A percentile compares a stretch with the other conserved stretches of the same genome.
Evolutionary conservation across 2,888 invertebrate species (phyloP).

Genomic region (Limnephilus lunatus): DNA sequence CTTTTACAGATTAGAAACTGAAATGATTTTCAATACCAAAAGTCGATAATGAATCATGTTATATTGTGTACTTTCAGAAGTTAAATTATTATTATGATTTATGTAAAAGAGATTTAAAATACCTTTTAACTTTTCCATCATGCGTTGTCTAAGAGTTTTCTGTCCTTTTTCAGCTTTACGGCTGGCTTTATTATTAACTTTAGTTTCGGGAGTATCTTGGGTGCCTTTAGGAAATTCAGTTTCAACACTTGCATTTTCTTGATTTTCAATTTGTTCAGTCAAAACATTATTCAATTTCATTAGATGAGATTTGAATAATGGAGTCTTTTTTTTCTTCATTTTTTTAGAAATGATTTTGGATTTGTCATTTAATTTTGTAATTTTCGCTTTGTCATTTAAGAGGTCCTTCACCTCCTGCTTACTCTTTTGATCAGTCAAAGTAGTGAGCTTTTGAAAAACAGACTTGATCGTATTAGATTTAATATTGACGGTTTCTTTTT

Average conservation of each 20-base stretch:
- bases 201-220: background rate
- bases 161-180: background rate
- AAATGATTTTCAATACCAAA: background rate
- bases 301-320: background rate
- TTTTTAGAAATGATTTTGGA: constrained; percentile 19
- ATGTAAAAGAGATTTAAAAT: constrained; percentile 70
- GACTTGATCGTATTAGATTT: background rate
- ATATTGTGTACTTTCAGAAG: background rate
- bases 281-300: background rate
- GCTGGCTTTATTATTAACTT: constrained; percentile 11
- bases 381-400: background rate
- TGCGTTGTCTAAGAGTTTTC: constrained; percentile 78
- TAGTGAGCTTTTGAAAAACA: background rate
- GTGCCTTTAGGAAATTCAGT: constrained; percentile 4
- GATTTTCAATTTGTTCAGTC: constrained; percentile 13
- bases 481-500: background rate
- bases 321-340: background rate
- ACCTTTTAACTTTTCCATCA: constrained; percentile 84
- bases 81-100: too few relatives aligned
- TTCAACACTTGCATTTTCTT: background rate
- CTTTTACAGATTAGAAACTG: background rate
- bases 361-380: background rate
- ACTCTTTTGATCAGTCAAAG: background rate
- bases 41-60: background rate
- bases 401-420: background rate